Base-by-base conservation (phyloP, 2,888 invertebrate genomes). In the Drosophila nr. perissopoda region DNA sequence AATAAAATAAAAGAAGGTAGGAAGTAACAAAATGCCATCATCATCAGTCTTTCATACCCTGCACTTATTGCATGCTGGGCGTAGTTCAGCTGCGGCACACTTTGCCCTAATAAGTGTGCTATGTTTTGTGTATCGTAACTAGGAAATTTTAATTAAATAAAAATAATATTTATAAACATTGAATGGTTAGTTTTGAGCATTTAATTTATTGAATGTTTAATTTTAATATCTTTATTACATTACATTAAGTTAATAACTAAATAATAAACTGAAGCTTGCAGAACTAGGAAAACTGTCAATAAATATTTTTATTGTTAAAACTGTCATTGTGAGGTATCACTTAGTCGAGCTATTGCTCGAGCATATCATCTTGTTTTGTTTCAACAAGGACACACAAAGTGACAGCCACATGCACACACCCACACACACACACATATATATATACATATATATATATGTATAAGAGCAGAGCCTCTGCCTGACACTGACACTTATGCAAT, bases 401-500 rank as follows among this genome's bases (percentile, higher is more conserved):
- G 67, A 76, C 81, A 67, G 77, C 38, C 49, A 61, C 76, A 76
- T 61, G 57, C 62, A 70, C 54, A 69, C 40, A 25, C 62, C 38
- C 38, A 48, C 57, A 67, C 76, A 61, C 54, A 56, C 49, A 33
- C 62, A 54, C 21, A 48, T 34, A 64, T 29, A 49, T 59, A 72
- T 42, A 59, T 25, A 72, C 38, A 59, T 25, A 36, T 56, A 42
- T 52, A 58, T 58, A 70, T 53, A 29, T 38, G 40, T 40, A 40
- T n/a, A n/a, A 66, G 38, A 64, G 29, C 61, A 72, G 61, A 69
- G 59, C 60, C 59, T 62, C 62, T 51, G 74, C 51, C 69, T 84
- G 83, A 79, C 87, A 76, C 87, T 79, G 87, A 86, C 83, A 86
- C 83, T 86, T 83, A 88, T 86, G 86, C 83, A 84, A 88, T 67